Base-by-base conservation (phyloP, 2,797 vertebrate genomes). In the Melanotaenia maccullochi region DNA sequence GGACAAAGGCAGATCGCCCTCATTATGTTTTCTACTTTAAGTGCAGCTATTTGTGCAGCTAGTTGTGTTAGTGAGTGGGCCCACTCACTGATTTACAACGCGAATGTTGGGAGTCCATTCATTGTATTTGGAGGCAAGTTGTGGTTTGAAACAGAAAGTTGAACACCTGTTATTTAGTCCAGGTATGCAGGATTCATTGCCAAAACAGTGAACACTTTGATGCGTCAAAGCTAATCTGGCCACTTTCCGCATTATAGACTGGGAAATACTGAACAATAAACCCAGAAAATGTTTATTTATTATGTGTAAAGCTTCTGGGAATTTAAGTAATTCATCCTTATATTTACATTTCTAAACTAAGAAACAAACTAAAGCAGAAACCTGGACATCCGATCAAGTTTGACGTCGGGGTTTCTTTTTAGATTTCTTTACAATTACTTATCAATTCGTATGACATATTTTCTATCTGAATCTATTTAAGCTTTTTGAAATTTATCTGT, bases 61-160 rank as follows among this genome's bases (percentile, higher is more conserved):
- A 22, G 67, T 7, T 25, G 1, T 16, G 44, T 42, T 9, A 4
- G 52, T 33, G 22, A 32, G 1, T 22, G 40, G 62, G 64, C 22
- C 57, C 40, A 47, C 36, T 28, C 36, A 24, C 20, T 28, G 72
- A 72, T 70, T 64, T 14, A 1, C 52, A 24, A 25, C 5, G 16
- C 22, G 24, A 12, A 5, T 1, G 5, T 40, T 42, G 12, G 20
- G 0, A 4, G 36, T n/a, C 18, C 36, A 71, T 81, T 83, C 78
- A 78, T 79, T 60, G 68, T n/a, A 36, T 44, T 6, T 64, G 20
- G 71, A 14, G 33, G 18, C 47, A 25, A 13, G 3, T 1, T 33
- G 60, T 0, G 28, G 16, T 20, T 52, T 3, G 0, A 60, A 5
- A 25, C 44, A 14, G 22, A 20, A 61, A 13, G 71, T 3, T 57